Evolutionary conservation across 1,140 invertebrate species (phyloP).

Genomic region (Drosophila subobscura): DNA sequence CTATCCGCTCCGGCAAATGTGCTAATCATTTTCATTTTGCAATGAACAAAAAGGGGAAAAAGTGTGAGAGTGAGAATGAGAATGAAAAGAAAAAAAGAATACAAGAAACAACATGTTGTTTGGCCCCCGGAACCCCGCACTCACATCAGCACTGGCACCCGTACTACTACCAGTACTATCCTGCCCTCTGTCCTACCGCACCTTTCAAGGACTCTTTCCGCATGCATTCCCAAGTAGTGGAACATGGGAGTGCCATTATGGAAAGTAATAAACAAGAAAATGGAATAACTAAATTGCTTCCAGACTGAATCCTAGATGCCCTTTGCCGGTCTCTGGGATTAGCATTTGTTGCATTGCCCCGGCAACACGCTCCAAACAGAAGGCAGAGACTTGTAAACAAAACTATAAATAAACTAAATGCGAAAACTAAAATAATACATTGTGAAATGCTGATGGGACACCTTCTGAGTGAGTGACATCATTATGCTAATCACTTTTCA

Average conservation of each 20-base stretch:
- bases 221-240: conserved; percentile 45
- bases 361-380: background rate
- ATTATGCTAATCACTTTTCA: too few species aligned
- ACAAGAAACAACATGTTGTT: conserved; percentile 15
- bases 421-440: too few species aligned
- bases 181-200: background rate
- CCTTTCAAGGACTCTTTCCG: conserved; percentile 42
- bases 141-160: too few species aligned
- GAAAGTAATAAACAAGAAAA: conserved; percentile 53
- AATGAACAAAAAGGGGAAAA: background rate
- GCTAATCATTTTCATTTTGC: conserved; percentile 47
- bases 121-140: background rate
- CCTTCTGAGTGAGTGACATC: too few species aligned
- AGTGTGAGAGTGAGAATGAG: too few species aligned
- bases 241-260: conserved; percentile 55
- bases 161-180: too few species aligned
- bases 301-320: conserved; percentile 28
- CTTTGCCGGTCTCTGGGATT: conserved; percentile 14
- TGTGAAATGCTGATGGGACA: too few species aligned
- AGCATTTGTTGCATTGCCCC: background rate
- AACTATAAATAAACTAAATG: too few species aligned
- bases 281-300: conserved; percentile 36
- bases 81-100: conserved; percentile 12
- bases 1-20: conserved; percentile 22
- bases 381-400: too few species aligned